phyloP scores from a whole-genome alignment of 2,113 vertebrate genomes.

The Ploceus nigricollis region DNA sequence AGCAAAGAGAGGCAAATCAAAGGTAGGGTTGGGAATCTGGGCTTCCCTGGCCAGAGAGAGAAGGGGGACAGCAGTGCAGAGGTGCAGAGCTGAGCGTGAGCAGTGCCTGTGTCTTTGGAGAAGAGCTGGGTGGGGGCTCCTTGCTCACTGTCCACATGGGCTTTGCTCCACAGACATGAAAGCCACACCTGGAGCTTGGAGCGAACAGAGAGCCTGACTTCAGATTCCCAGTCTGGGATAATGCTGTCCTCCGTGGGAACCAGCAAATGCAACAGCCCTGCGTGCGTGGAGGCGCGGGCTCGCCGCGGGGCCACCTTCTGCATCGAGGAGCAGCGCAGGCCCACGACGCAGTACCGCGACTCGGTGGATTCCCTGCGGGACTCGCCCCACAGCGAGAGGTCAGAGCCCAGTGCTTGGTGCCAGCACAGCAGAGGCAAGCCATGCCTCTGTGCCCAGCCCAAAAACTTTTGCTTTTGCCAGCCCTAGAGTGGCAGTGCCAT shows the following conservation, averaged over 20 bases:
- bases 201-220: slow-evolving; percentile 90
- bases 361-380: slow-evolving; percentile 93
- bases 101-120: background rate
- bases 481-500: accelerated
- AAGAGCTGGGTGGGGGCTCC: background rate
- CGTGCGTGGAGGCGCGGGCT: slow-evolving; percentile 89
- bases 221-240: slow-evolving; percentile 92
- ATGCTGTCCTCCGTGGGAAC: slow-evolving; percentile 95
- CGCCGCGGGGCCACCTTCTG: slow-evolving; percentile 84
- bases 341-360: slow-evolving; percentile 83
- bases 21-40: background rate
- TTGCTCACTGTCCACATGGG: background rate
- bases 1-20: background rate
- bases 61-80: background rate
- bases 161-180: slow-evolving; percentile 82
- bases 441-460: background rate
- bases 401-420: slow-evolving; percentile 35
- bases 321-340: slow-evolving; percentile 81
- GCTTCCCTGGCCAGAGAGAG: background rate
- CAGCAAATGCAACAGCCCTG: slow-evolving; percentile 98
- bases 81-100: background rate
- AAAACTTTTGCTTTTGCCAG: background rate
- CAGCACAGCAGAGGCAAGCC: background rate
- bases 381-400: slow-evolving; percentile 98
- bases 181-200: slow-evolving; percentile 96